phyloP scores from a whole-genome alignment of 1,140 invertebrate species.

The Cotesia typhae region DNA sequence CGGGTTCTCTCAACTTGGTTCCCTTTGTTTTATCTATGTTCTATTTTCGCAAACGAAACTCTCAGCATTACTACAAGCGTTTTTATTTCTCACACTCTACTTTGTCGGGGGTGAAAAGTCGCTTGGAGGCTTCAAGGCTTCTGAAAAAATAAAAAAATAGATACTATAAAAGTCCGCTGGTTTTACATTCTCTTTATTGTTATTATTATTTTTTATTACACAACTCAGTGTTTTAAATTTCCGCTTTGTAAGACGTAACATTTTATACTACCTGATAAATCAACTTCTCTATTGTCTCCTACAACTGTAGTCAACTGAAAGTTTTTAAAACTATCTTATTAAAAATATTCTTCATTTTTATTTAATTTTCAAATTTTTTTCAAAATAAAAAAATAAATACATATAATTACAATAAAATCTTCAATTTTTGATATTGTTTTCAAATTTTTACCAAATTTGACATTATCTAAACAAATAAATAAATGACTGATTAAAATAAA shows the following conservation, averaged over 20 bases:
- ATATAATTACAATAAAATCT: no score
- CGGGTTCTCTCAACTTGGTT: background rate
- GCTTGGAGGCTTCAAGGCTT: constrained; percentile 25
- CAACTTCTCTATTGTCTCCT: constrained; percentile 6
- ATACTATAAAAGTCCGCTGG: constrained; percentile 1
- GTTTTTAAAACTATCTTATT: background rate
- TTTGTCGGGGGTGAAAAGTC: constrained; percentile 30
- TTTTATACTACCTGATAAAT: constrained; percentile 21
- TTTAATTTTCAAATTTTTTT: background rate
- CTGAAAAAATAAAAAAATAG: constrained; percentile 10
- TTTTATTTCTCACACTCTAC: constrained; percentile 23
- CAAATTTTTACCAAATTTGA: no score
- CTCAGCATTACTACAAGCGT: constrained; percentile 7
- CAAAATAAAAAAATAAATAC: no score
- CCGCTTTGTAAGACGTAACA: constrained; percentile 19
- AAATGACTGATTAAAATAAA: background rate
- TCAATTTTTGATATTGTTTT: no score
- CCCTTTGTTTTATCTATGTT: constrained; percentile 11
- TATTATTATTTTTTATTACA: constrained; percentile 14
- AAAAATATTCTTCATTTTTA: background rate
- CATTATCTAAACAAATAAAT: no score
- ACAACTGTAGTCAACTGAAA: background rate
- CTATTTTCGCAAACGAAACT: constrained; percentile 25
- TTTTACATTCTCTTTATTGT: constrained; percentile 23
- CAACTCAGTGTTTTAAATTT: constrained; percentile 22